These are phyloP conservation scores for Chloroceryle amazona DNA, from an alignment of 2,797 vertebrate species.

Conservation along the genomic window DNA sequence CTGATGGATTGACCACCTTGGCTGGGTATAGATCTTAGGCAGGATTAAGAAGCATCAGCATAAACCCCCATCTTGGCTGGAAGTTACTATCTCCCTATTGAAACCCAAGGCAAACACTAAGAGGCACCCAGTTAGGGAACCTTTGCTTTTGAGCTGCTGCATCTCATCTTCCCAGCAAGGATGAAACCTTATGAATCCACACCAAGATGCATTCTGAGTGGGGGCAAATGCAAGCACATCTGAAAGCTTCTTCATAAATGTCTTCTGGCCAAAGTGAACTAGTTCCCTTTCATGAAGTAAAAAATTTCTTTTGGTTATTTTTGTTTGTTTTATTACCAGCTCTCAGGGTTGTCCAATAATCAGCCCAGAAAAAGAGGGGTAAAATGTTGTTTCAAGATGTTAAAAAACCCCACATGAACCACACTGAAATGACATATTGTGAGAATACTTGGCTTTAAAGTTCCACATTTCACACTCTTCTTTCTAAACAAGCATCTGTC, in stretches of 20 bases:
- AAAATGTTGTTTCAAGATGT: constrained; percentile 7
- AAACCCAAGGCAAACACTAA: background rate
- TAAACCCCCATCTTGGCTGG: background rate
- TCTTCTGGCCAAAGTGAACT: background rate
- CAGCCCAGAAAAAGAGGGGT: background rate
- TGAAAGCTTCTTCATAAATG: background rate
- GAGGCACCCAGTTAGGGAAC: background rate
- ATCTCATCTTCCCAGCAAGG: background rate
- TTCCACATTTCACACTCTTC: background rate
- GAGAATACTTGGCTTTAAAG: constrained; percentile 1
- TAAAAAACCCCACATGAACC: background rate
- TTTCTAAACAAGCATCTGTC: background rate
- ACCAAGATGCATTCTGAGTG: background rate
- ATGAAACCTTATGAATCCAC: background rate
- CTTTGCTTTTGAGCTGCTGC: background rate
- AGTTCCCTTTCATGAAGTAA: background rate
- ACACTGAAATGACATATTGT: background rate
- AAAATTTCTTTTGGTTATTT: background rate
- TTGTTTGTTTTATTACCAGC: background rate
- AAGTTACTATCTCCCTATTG: background rate
- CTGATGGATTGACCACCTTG: background rate
- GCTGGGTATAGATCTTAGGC: background rate
- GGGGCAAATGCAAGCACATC: background rate
- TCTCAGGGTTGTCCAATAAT: background rate
- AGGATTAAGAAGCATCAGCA: background rate